phyloP scores from a whole-genome alignment of 2,888 invertebrate genomes.

The Eremobia ochroleuca region DNA sequence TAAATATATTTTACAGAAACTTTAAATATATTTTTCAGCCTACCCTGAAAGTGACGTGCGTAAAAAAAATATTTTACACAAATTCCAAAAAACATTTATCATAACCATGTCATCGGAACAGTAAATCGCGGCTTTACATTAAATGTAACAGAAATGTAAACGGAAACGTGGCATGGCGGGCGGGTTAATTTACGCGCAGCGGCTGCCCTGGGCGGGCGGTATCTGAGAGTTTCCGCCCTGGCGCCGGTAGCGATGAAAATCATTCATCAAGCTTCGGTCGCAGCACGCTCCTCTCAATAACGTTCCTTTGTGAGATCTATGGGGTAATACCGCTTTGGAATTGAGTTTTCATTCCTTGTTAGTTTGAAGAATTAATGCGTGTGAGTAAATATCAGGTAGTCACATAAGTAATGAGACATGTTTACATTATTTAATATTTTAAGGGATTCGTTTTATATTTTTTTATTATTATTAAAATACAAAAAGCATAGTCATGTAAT shows the following conservation, averaged over 20 bases:
- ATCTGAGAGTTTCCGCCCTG: constrained; percentile 83
- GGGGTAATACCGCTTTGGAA: constrained; percentile 42
- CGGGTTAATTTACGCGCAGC: constrained; percentile 83
- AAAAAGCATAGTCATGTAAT: too few relatives aligned
- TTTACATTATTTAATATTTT: too few relatives aligned
- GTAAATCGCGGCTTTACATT: constrained; percentile 66
- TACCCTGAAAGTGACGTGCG: background rate
- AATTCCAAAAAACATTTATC: constrained; percentile 52
- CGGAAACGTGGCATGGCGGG: constrained; percentile 80
- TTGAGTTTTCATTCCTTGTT: constrained; percentile 49
- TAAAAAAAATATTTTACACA: constrained; percentile 28
- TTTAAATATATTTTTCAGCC: background rate
- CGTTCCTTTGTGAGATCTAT: constrained; percentile 64
- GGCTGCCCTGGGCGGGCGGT: constrained; percentile 81
- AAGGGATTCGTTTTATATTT: too few relatives aligned
- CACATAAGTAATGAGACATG: too few relatives aligned
- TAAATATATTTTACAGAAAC: background rate
- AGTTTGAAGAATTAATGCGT: constrained; percentile 21
- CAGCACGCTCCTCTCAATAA: constrained; percentile 81
- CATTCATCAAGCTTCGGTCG: constrained; percentile 87
- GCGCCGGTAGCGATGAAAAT: constrained; percentile 83
- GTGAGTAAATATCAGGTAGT: too few relatives aligned
- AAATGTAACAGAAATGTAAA: constrained; percentile 76
- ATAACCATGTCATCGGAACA: constrained; percentile 61
- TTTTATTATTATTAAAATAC: too few relatives aligned